Evolutionary conservation across 2,888 invertebrate genomes (phyloP), one percentile per base, ranked within the genome.

Genomic region (Dorcus hopei): DNA sequence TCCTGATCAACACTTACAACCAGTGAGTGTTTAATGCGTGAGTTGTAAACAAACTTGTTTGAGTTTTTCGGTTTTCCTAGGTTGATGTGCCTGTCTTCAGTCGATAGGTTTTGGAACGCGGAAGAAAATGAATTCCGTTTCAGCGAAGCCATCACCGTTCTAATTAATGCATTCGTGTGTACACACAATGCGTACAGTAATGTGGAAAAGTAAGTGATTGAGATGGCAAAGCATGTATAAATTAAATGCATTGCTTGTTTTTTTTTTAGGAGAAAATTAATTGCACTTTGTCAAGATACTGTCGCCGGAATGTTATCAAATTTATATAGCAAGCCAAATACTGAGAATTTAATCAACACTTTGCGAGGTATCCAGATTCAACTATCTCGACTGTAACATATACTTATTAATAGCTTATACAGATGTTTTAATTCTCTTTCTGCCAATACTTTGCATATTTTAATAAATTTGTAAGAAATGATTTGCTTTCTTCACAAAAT

Each of bases 111-210:
- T 68, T 96, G 95, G 95, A 85, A 90, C 59, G 87, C 87, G 16
- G 87, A 90, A 77, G 90, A 92, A 54, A 88, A 91, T 74, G 93
- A 95, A 77, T 87, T 89, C 74, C 94, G 95, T 81, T 82, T 94
- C 64, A 87, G 93, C 64, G 85, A 87, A 74, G 90, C 88, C 3
- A 86, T 91, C 23, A 87, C 88, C 57, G 82, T 85, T 65, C 80
- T 95, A 68, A 85, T 94, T 61, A 85, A 85, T 62, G 81, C 84
- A 49, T 87, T 93, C 68, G 84, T 88, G 50, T 83, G 85, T 56
- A 84, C 83, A 69, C 83, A 87, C 38, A 80, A 83, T 64, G 77
- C 81, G 23, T 85, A 89, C 14, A 80, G 76, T 55, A 81, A 75
- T 63, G 77, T 80, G 16, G 76, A 78, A 62, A 80, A 80, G 82